Evolutionary conservation across 2,888 invertebrate genomes (phyloP).

Genomic region (Cantharis rufa): DNA sequence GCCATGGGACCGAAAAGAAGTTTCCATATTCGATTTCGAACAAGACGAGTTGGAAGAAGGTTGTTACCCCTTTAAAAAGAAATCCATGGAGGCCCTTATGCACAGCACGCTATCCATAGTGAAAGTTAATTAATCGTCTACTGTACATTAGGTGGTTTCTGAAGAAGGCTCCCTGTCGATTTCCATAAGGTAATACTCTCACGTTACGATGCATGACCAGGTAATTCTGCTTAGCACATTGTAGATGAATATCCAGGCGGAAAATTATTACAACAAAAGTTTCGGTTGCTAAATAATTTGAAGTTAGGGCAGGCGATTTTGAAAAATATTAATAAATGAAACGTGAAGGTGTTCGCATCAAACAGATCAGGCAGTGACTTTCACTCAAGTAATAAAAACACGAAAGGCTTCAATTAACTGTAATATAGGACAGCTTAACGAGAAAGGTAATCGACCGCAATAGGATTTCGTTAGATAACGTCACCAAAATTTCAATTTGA

Average conservation of each 20-base stretch:
- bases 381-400: not conserved
- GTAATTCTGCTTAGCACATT: not conserved
- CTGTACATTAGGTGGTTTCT: not conserved
- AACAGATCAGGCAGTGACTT: not conserved
- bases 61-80: not conserved
- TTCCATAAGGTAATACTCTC: not conserved
- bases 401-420: not conserved
- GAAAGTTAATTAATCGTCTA: not conserved
- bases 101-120: not conserved
- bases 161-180: not conserved
- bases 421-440: constrained; percentile 7
- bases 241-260: not conserved
- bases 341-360: not conserved
- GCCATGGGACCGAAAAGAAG: too few species aligned
- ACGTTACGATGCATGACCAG: not conserved
- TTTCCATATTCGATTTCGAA: too few species aligned
- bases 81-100: not conserved
- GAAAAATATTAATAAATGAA: not conserved
- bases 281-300: not conserved
- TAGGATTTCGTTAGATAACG: constrained; percentile 12
- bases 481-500: constrained; percentile 8
- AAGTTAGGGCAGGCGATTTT: not conserved
- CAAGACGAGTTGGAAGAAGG: too few species aligned
- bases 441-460: constrained; percentile 18
- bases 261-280: not conserved